A percentile compares a stretch with the other conserved stretches of the same genome.
Conservation (phyloP, 1,140 invertebrate genomes). For the Eubasilissa regina region DNA sequence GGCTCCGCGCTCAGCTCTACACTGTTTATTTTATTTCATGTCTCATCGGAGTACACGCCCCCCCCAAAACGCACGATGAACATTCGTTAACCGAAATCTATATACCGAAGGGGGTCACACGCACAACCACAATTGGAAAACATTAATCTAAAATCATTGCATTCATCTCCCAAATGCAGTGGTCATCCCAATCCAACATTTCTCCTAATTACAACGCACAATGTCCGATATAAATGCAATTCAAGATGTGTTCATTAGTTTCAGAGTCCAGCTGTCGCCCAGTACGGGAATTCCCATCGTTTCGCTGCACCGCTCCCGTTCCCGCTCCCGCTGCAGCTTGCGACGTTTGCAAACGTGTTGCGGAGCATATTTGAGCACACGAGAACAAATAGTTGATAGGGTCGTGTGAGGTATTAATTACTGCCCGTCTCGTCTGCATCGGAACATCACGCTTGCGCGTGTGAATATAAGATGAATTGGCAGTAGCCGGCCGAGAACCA, state of each 20-base stretch:
- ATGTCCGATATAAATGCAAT: slow-evolving; percentile 40
- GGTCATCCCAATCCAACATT: neutral
- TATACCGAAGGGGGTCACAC: too few species aligned
- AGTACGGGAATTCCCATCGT: slow-evolving; percentile 54
- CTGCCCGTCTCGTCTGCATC: too few species aligned
- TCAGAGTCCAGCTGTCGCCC: slow-evolving; percentile 39
- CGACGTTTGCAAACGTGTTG: slow-evolving; percentile 9
- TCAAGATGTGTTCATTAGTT: slow-evolving; percentile 42
- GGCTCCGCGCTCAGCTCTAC: too few species aligned
- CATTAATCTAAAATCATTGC: too few species aligned
- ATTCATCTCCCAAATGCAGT: neutral
- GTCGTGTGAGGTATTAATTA: slow-evolving; percentile 11
- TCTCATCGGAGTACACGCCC: too few species aligned
- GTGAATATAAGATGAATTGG: too few species aligned
- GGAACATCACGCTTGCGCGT: too few species aligned
- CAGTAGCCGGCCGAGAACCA: too few species aligned
- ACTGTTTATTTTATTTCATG: too few species aligned
- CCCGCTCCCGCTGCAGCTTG: slow-evolving; percentile 18
- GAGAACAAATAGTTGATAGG: slow-evolving; percentile 16
- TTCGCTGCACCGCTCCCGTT: slow-evolving; percentile 23
- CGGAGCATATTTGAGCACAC: neutral
- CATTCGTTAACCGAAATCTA: too few species aligned
- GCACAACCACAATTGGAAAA: too few species aligned
- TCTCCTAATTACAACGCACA: neutral
- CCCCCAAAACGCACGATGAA: too few species aligned